Evolutionary conservation across 2,113 vertebrate genomes (phyloP).

Genomic region (Callaeas wilsoni): DNA sequence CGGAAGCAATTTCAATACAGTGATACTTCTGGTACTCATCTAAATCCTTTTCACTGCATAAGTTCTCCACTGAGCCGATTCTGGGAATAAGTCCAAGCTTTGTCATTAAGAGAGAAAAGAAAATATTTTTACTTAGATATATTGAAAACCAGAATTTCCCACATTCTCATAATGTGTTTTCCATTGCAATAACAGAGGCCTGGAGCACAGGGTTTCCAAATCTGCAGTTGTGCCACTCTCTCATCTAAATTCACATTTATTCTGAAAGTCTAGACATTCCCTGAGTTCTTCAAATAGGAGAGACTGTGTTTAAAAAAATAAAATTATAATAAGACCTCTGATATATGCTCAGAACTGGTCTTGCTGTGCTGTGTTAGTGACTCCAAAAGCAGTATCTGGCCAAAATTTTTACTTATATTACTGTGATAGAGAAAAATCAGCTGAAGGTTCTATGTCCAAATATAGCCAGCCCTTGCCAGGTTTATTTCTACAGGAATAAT

Average conservation of each 20-base stretch:
- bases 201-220: neutral
- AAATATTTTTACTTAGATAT: constrained; percentile 26
- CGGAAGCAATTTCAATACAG: constrained; percentile 74
- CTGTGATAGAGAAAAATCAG: neutral
- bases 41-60: constrained; percentile 74
- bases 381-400: neutral
- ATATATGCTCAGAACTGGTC: neutral
- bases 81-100: constrained; percentile 85
- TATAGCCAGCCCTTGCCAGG: neutral
- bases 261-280: constrained; percentile 11
- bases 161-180: neutral
- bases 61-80: constrained; percentile 70
- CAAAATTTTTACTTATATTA: neutral
- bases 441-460: neutral
- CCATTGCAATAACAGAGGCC: neutral
- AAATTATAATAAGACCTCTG: neutral
- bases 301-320: neutral
- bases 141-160: constrained; percentile 5
- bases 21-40: constrained; percentile 73
- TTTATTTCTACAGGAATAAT: neutral
- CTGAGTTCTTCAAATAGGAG: neutral
- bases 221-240: neutral
- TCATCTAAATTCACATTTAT: neutral
- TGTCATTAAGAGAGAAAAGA: constrained; percentile 30
- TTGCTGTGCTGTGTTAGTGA: neutral